Evolutionary conservation across 1,140 invertebrate species (phyloP), one percentile per base, ranked within the genome.

Genomic region (Temnothorax longispinosus): DNA sequence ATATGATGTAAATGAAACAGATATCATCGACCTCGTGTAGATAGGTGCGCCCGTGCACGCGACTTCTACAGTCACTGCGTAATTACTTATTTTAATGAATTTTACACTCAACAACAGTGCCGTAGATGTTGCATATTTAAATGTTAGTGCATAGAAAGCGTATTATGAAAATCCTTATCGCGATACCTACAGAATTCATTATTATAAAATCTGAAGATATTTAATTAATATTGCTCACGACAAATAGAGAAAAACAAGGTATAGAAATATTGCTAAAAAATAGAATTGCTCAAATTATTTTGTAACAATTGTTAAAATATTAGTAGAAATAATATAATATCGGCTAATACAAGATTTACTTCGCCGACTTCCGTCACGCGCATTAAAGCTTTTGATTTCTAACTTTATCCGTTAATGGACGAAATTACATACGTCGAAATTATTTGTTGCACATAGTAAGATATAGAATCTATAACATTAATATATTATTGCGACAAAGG

Each of bases 71-170:
- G 10, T 56, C 56, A 56, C 64, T 27, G 38, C 35, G 65, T 35
- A 82, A 82, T 82, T 72, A 71, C 50, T 81, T 71, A 82, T 74
- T 74, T 82, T 47, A 74, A 47, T 74, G 80, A 72, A 82, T 82
- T 74, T 74, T 56, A 81, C 47, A 58, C 38, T 47, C 15, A 58
- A 41, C 35, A 82, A 56, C 21, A 47, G 27, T 69, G 67, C 2
- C 2, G 8, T 7, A 41, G 15, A 41, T 47, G 10, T 44, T n/a
- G 10, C 13, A 32, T 27, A 44, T n/a, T 71, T 56, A 52, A 80
- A 80, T 54, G 32, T 2, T 41, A 72, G 41, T 15, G 15, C 8
- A 44, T 13, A 71, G 1, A 71, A 18, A 44, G 27, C 8, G 18
- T 32, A 58, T 58, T 80, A 21, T 56, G 3, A 71, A 72, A 72